Conservation (phyloP, 2,888 invertebrate species). For the Alentia gelatinosa region DNA sequence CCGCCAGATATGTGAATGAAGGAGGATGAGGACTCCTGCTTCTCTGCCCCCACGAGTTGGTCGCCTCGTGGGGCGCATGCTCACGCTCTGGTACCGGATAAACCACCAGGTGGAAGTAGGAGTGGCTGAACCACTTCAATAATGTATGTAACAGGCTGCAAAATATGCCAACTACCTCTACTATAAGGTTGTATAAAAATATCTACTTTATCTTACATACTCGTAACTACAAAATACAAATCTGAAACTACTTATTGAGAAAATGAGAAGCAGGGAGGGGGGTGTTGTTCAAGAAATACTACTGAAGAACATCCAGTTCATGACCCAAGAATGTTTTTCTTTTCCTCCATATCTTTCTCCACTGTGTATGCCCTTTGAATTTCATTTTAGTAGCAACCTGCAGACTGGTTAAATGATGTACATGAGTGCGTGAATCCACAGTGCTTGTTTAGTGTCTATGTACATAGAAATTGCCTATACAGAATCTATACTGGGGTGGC, state of each 20-base stretch:
- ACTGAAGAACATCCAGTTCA: no score
- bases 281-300: no score
- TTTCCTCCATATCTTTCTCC: neutral
- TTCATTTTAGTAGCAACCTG: neutral
- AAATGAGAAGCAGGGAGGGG: neutral
- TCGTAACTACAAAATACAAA: slow-evolving; percentile 42
- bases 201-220: slow-evolving; percentile 44
- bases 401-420: neutral
- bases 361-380: neutral
- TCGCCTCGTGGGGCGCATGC: no score
- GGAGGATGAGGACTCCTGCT: no score
- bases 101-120: no score
- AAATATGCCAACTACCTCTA: slow-evolving; percentile 36
- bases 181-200: slow-evolving; percentile 39
- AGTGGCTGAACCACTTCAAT: neutral
- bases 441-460: no score
- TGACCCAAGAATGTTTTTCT: no score
- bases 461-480: neutral
- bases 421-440: neutral
- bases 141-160: slow-evolving; percentile 15
- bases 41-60: no score
- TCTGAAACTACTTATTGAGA: neutral
- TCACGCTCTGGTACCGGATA: no score
- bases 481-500: neutral
- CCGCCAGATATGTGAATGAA: no score